phyloP scores from a whole-genome alignment of 2,888 invertebrate genomes.

The Cantharis lateralis region DNA sequence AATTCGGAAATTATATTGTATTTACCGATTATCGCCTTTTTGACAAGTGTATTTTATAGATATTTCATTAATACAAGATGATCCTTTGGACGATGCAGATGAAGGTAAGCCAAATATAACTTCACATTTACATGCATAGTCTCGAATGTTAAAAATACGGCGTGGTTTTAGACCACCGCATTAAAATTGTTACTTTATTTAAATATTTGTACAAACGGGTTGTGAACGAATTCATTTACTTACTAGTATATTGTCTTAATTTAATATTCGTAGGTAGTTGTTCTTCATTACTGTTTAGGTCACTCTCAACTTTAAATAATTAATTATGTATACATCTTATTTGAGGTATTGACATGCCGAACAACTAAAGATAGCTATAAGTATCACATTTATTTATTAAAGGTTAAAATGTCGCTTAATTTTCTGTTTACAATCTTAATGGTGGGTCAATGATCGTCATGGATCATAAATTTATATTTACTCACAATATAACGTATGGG shows the following conservation, averaged over 20 bases:
- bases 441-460: slow-evolving; percentile 37
- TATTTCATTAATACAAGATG: slow-evolving; percentile 50
- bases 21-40: slow-evolving; percentile 7
- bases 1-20: slow-evolving; percentile 11
- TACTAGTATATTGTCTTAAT: not conserved
- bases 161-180: not conserved
- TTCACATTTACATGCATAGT: not conserved
- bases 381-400: not conserved
- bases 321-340: not conserved
- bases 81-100: slow-evolving; percentile 51
- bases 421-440: slow-evolving; percentile 20
- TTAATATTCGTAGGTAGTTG: not conserved
- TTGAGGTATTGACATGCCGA: not conserved
- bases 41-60: slow-evolving; percentile 45
- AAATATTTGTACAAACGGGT: not conserved
- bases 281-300: not conserved
- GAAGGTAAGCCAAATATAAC: slow-evolving; percentile 49
- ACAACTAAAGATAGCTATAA: not conserved
- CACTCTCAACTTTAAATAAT: not conserved
- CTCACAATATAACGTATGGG: not conserved
- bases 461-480: slow-evolving; percentile 18
- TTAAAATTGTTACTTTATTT: not conserved
- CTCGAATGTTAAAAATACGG: not conserved
- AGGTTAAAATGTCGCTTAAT: not conserved
- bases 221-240: not conserved